These are phyloP conservation scores for Sander lucioperca DNA, from an alignment of 2,113 vertebrate species.

Conservation along the genomic window DNA sequence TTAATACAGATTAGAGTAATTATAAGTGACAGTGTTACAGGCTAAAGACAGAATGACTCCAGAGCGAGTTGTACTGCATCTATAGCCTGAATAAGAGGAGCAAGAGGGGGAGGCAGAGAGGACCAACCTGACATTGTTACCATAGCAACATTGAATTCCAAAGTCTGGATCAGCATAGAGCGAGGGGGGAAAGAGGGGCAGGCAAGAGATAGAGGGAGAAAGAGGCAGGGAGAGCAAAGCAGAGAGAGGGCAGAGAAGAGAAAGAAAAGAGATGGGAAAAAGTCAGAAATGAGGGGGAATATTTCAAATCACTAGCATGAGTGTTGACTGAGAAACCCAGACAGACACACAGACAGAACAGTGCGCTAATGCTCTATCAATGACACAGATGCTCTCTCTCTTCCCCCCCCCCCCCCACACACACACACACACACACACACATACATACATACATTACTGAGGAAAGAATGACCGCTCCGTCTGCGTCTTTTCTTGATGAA, in stretches of 20 bases:
- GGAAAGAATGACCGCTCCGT: not conserved
- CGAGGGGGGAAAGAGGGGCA: slow-evolving; percentile 35
- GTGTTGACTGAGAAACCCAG: slow-evolving; percentile 50
- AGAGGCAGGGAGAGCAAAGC: slow-evolving; percentile 45
- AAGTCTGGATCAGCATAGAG: slow-evolving; percentile 83
- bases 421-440: slow-evolving; percentile 11
- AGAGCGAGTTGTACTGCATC: slow-evolving; percentile 70
- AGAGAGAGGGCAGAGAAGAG: slow-evolving; percentile 32
- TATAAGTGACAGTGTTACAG: slow-evolving; percentile 39
- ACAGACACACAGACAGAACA: slow-evolving; percentile 31
- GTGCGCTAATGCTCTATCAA: slow-evolving; percentile 55
- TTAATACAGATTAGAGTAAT: slow-evolving; percentile 17
- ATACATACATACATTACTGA: slow-evolving; percentile 10
- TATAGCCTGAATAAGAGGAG: slow-evolving; percentile 77
- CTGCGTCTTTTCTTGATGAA: not conserved
- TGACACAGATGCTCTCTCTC: slow-evolving; percentile 50
- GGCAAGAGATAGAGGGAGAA: slow-evolving; percentile 55
- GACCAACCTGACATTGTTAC: slow-evolving; percentile 82
- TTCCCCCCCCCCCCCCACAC: not conserved
- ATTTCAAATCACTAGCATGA: slow-evolving; percentile 51
- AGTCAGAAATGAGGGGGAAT: slow-evolving; percentile 46
- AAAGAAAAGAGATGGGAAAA: slow-evolving; percentile 43
- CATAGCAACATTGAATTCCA: slow-evolving; percentile 85
- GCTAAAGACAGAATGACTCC: slow-evolving; percentile 56
- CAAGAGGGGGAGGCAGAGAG: slow-evolving; percentile 70